These are phyloP conservation scores for Marisa cornuarietis DNA, from an alignment of 1,140 invertebrate species.

Conservation along the genomic window DNA sequence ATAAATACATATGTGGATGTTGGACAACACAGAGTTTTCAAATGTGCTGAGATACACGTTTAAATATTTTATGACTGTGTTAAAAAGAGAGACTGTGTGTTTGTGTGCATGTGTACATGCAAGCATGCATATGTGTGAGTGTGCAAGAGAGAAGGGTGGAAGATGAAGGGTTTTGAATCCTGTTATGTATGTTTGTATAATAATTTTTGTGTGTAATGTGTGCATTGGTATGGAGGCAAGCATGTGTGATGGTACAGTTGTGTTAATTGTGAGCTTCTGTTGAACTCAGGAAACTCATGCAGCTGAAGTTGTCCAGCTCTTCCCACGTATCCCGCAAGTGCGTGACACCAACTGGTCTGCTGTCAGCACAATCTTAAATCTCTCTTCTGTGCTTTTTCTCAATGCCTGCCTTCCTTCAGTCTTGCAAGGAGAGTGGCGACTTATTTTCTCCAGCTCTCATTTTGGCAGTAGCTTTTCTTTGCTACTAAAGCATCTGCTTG, in stretches of 20 bases:
- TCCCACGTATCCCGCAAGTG: constrained; percentile 40
- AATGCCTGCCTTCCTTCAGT: constrained; percentile 56
- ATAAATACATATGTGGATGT: no score
- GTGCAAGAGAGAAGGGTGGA: neutral
- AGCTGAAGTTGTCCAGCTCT: constrained; percentile 16
- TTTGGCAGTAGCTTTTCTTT: constrained; percentile 65
- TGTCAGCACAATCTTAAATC: constrained; percentile 47
- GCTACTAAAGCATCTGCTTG: constrained; percentile 49
- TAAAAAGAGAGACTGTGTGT: no score
- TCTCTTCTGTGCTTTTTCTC: constrained; percentile 51
- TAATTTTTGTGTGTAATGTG: no score
- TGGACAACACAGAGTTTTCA: no score
- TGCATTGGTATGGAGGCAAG: neutral
- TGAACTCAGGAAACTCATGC: constrained; percentile 10
- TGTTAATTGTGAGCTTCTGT: neutral
- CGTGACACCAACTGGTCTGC: constrained; percentile 46
- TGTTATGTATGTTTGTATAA: neutral
- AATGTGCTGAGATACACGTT: no score
- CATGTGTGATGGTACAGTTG: neutral
- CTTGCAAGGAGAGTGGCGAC: constrained; percentile 57
- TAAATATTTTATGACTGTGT: no score
- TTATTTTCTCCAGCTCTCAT: constrained; percentile 58
- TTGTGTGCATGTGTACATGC: no score
- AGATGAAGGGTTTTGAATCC: no score
- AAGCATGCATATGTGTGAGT: no score